Evolutionary conservation across 2,797 vertebrate species (phyloP).

Genomic region (Podargus strigoides): DNA sequence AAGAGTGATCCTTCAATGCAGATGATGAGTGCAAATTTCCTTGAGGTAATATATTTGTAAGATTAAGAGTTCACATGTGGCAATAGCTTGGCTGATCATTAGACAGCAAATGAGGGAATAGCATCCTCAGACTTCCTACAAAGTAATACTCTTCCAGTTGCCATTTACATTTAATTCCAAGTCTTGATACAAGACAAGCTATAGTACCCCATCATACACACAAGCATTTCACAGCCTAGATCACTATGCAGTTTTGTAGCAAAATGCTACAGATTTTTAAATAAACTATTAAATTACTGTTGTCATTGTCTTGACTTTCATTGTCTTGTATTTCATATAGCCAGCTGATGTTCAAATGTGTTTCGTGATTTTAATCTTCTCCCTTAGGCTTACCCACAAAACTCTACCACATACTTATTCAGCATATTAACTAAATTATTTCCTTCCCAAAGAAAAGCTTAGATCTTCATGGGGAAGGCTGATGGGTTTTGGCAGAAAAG

Average conservation of each 20-base stretch:
- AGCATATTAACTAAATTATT: slow-evolving; percentile 65
- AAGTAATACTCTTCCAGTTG: neutral
- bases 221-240: neutral
- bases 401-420: slow-evolving; percentile 48
- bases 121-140: neutral
- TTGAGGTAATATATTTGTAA: neutral
- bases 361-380: slow-evolving; percentile 55
- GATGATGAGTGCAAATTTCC: neutral
- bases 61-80: neutral
- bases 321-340: slow-evolving; percentile 27
- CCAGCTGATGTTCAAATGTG: slow-evolving; percentile 26
- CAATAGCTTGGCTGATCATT: neutral
- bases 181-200: neutral
- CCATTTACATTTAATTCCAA: neutral
- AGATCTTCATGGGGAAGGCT: slow-evolving; percentile 43
- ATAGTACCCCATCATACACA: neutral
- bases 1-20: neutral
- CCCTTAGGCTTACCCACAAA: slow-evolving; percentile 62
- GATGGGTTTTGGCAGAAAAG: slow-evolving; percentile 39
- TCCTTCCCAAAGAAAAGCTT: slow-evolving; percentile 51
- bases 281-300: slow-evolving; percentile 3
- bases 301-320: slow-evolving; percentile 15
- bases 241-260: neutral
- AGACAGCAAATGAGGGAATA: neutral
- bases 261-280: neutral